Evolutionary conservation across 1,140 invertebrate genomes (phyloP).

Genomic region (Philopotamus ludificatus): DNA sequence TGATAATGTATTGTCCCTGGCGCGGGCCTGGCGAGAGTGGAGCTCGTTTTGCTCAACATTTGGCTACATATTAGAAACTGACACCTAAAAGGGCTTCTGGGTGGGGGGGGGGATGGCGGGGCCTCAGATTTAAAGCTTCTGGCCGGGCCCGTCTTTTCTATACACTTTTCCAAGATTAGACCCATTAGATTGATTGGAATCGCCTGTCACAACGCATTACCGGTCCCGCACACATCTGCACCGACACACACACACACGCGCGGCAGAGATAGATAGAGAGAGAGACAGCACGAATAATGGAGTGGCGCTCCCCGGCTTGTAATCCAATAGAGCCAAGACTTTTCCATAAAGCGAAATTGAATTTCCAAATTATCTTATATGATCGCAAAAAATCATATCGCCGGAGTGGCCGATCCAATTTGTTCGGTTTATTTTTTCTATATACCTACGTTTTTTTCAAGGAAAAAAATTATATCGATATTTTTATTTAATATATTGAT

Average conservation of each 20-base stretch:
- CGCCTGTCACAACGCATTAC: conserved; percentile 42
- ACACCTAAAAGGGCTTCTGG: conserved; percentile 40
- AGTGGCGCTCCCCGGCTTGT: neutral
- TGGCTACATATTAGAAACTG: conserved; percentile 43
- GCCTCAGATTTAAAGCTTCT: conserved; percentile 42
- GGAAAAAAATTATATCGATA: no score
- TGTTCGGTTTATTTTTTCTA: no score
- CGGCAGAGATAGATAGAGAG: conserved; percentile 5
- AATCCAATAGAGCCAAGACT: conserved; percentile 4
- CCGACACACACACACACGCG: neutral
- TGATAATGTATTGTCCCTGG: conserved; percentile 11
- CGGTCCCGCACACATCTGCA: no score
- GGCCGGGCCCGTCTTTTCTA: conserved; percentile 40
- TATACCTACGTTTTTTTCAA: no score
- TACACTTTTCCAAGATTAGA: conserved; percentile 52
- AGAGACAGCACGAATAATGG: conserved; percentile 13
- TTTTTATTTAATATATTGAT: no score
- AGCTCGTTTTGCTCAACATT: conserved; percentile 42
- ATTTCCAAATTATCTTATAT: conserved; percentile 13
- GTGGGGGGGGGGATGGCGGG: conserved; percentile 22
- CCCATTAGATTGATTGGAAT: conserved; percentile 59
- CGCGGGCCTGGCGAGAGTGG: conserved; percentile 7
- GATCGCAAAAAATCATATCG: conserved; percentile 9
- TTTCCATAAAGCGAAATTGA: conserved; percentile 17
- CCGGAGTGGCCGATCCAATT: neutral